Conservation (phyloP, 2,888 invertebrate species). For the Melieria crassipennis region DNA sequence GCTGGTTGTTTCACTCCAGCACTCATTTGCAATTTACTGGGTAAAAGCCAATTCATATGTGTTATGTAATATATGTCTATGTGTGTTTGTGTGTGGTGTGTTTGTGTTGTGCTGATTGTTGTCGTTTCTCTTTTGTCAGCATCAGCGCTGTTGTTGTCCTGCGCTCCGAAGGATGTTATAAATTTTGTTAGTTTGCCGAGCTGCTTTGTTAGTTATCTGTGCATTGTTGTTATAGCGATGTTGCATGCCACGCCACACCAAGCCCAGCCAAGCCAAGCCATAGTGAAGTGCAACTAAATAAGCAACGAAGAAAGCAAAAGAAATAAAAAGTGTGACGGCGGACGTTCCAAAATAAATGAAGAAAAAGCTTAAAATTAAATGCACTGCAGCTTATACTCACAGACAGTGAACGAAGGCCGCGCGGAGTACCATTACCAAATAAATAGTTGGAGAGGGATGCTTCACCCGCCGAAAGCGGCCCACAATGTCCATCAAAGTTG, state of each 20-base stretch:
- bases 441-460: background rate
- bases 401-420: too few relatives aligned
- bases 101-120: conserved; percentile 2
- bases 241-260: background rate
- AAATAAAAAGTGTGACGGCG: background rate
- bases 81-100: conserved; percentile 4
- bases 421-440: too few relatives aligned
- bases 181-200: conserved; percentile 27
- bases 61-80: conserved; percentile 1
- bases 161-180: conserved; percentile 25
- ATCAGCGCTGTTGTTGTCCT: background rate
- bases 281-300: background rate
- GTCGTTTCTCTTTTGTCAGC: conserved; percentile 13
- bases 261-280: background rate
- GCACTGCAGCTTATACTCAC: background rate
- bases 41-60: too few relatives aligned
- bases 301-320: background rate
- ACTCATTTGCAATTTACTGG: too few relatives aligned
- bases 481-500: too few relatives aligned
- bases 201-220: background rate
- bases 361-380: conserved; percentile 22
- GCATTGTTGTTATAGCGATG: background rate
- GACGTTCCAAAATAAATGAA: background rate
- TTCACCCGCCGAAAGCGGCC: background rate
- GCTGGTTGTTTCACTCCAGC: too few relatives aligned